Evolutionary conservation across 2,113 vertebrate species (phyloP).

Genomic region (Podarcis cretensis): DNA sequence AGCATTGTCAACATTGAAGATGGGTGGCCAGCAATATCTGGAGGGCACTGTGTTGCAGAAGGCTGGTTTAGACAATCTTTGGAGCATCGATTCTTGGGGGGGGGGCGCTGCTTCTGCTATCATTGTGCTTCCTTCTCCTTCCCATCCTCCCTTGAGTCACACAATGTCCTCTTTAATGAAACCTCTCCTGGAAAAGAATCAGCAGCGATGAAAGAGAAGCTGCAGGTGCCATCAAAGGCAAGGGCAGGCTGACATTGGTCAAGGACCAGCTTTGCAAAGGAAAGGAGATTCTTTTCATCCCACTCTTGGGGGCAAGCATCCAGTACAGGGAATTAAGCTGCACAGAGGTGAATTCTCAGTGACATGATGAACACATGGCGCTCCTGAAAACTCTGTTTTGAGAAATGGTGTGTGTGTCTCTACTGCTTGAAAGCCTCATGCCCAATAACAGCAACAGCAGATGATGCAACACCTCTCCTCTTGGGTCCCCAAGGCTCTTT

Average conservation of each 20-base stretch:
- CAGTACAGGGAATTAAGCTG: neutral
- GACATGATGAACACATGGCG: neutral
- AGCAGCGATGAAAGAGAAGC: neutral
- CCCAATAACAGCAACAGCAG: neutral
- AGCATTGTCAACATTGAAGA: neutral
- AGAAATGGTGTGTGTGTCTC: no score
- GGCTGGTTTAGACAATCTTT: neutral
- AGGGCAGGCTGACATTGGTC: neutral
- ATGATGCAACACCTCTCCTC: fast-evolving
- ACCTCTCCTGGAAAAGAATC: neutral
- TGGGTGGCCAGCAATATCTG: neutral
- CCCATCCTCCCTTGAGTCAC: neutral
- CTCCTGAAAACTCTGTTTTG: neutral
- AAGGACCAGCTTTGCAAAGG: neutral
- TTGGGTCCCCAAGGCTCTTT: fast-evolving
- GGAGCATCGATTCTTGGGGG: neutral
- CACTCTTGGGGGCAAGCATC: fast-evolving
- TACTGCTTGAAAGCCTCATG: no score
- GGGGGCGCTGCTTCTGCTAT: neutral
- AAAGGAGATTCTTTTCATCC: neutral
- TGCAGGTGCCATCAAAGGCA: neutral
- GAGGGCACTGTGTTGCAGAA: neutral
- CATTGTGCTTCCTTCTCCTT: neutral
- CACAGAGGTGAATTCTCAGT: neutral
- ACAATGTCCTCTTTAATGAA: neutral